These are phyloP conservation scores for Hycleus phaleratus DNA, from an alignment of 1,140 invertebrate species.

Conservation along the genomic window DNA sequence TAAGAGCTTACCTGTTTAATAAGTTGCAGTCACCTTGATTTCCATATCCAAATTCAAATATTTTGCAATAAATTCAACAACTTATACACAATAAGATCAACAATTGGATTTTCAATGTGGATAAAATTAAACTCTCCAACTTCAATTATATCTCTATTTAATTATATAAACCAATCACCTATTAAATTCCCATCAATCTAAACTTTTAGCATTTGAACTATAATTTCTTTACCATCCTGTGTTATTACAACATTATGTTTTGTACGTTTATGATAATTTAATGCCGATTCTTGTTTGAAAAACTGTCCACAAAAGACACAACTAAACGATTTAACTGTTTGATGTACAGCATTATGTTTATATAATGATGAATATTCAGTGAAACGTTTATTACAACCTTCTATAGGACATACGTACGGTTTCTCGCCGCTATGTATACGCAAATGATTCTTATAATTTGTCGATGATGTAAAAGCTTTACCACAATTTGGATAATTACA, in stretches of 20 bases:
- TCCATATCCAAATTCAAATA: too few species aligned
- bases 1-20: too few species aligned
- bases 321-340: slow-evolving; percentile 48
- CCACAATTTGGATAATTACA: slow-evolving; percentile 52
- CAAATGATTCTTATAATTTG: slow-evolving; percentile 63
- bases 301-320: slow-evolving; percentile 50
- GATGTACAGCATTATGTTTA: slow-evolving; percentile 64
- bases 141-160: too few species aligned
- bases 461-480: slow-evolving; percentile 58
- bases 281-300: slow-evolving; percentile 52
- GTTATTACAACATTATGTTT: slow-evolving; percentile 35
- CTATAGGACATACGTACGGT: slow-evolving; percentile 49
- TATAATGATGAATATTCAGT: slow-evolving; percentile 70
- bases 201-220: slow-evolving; percentile 2
- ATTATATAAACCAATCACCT: too few species aligned
- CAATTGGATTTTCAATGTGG: too few species aligned
- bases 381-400: slow-evolving; percentile 60
- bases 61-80: too few species aligned
- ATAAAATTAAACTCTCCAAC: too few species aligned
- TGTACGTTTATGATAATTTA: slow-evolving; percentile 48
- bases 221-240: slow-evolving; percentile 33
- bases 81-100: too few species aligned
- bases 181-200: too few species aligned
- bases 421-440: slow-evolving; percentile 54
- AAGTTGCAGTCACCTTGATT: too few species aligned